Conservation (phyloP, 2,888 invertebrate genomes). For the Megaustenia siamemsis region DNA sequence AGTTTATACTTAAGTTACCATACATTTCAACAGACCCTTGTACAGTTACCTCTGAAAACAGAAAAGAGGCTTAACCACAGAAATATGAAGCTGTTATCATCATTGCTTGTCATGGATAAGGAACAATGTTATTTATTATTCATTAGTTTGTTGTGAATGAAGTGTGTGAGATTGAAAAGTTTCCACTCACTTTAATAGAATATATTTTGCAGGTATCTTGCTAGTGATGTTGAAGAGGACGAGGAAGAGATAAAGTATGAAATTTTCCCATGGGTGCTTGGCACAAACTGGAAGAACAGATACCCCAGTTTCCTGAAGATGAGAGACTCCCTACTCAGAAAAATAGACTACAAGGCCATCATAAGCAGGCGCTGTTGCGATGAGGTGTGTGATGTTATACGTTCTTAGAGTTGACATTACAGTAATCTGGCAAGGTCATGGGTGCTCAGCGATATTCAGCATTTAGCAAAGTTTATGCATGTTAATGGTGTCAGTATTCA, state of each 20-base stretch:
- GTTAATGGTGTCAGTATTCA: too few species aligned
- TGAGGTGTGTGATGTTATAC: slow-evolving; percentile 75
- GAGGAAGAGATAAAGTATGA: slow-evolving; percentile 82
- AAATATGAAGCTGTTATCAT: too few species aligned
- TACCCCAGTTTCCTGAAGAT: slow-evolving; percentile 75
- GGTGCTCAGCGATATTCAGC: too few species aligned
- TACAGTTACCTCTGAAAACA: too few species aligned
- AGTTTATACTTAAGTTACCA: too few species aligned
- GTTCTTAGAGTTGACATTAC: too few species aligned
- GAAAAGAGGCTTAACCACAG: too few species aligned
- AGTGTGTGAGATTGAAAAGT: not conserved
- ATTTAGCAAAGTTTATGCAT: too few species aligned
- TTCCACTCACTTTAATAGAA: not conserved
- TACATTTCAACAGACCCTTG: too few species aligned
- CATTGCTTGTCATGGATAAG: too few species aligned
- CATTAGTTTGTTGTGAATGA: not conserved
- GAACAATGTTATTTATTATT: too few species aligned
- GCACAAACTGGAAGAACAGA: slow-evolving; percentile 77
- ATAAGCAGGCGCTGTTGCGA: slow-evolving; percentile 82
- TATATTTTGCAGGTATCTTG: slow-evolving; percentile 76
- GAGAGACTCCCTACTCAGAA: slow-evolving; percentile 79
- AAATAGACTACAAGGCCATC: slow-evolving; percentile 81
- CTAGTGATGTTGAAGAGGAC: slow-evolving; percentile 84
- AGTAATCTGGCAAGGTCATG: too few species aligned
- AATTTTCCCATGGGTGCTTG: slow-evolving; percentile 81